phyloP scores from a whole-genome alignment of 2,888 invertebrate species.

The Halictus quadricinctus region DNA sequence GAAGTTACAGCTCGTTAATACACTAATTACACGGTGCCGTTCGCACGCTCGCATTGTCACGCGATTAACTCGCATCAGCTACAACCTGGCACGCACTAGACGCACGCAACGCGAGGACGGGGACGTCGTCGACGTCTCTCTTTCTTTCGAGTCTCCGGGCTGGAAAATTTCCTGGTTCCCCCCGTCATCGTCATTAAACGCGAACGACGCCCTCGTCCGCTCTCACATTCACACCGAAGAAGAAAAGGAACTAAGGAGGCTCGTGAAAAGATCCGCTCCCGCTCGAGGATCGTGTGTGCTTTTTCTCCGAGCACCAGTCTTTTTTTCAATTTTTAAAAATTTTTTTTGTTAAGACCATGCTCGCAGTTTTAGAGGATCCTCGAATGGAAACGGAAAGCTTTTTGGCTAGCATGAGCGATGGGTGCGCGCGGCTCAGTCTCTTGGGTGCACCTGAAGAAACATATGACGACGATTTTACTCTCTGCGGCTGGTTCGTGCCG shows the following conservation, averaged over 20 bases:
- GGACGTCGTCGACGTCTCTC: conserved; percentile 13
- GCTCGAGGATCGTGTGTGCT: not conserved
- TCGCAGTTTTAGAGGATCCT: not conserved
- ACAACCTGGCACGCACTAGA: conserved; percentile 45
- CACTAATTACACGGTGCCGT: conserved; percentile 69
- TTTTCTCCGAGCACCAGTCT: not conserved
- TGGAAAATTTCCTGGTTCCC: not conserved
- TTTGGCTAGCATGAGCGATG: conserved; percentile 41
- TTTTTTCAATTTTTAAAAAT: not conserved
- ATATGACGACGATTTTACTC: conserved; percentile 52
- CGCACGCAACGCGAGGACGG: conserved; percentile 36
- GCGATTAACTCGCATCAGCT: conserved; percentile 48
- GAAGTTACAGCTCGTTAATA: conserved; percentile 65
- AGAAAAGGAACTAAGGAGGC: conserved; percentile 65
- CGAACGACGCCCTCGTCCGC: conserved; percentile 35
- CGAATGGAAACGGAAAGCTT: conserved; percentile 26
- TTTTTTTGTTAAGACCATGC: not conserved
- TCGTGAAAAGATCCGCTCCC: conserved; percentile 42
- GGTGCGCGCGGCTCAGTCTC: conserved; percentile 66
- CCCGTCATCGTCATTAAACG: not conserved
- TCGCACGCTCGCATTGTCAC: conserved; percentile 60
- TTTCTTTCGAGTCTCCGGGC: not conserved
- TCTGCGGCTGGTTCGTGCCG: conserved; percentile 31
- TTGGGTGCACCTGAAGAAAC: conserved; percentile 71
- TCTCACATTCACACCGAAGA: conserved; percentile 53